Evolutionary conservation across 2,888 invertebrate species (phyloP), one percentile per base, ranked within the genome.

Genomic region (Bugula neritina): DNA sequence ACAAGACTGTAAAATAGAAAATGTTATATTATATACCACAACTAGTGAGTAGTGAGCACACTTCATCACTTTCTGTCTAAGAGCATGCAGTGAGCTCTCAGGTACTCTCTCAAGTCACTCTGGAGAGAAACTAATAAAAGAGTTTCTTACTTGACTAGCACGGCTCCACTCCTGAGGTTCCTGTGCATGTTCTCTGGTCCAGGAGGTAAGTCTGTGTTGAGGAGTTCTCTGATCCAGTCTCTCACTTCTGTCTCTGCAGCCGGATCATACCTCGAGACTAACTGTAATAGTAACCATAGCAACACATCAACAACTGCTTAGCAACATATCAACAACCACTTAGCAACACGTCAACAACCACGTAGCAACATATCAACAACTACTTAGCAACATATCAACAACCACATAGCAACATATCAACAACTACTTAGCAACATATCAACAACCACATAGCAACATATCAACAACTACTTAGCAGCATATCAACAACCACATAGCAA

Each of bases 201-300:
- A 5, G 91, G 90, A 69, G 81, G 78, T 83, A 91, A 91, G 76
- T 92, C 89, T 58, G 92, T 90, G n/a, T 90, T 90, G 21, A 92
- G 92, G 77, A 96, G 89, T 72, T 88, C 86, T 80, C 90, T 90
- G 80, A 99, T 91, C 98, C 98, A 98, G 86, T 91, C 91, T 81
- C 97, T 85, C 77, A 91, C 91, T 87, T 98, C 95, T 78, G 90
- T 90, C 1, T 98, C 98, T 75, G 94, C 88, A 80, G 93, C 93
- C 81, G 93, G 92, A 85, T 93, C 97, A 88, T 97, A 99, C 88
- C 97, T 98, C 84, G 94, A 93, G 85, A 94, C 93, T 79, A 98
- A 93, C 98, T 98, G 78, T 55, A 77, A 43, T 17, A 43, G 43
- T 43, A 10, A 43, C 43, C 43, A 43, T 43, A 43, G 43, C 17